Evolutionary conservation across 2,888 invertebrate genomes (phyloP), one percentile per base, ranked within the genome.

Genomic region (Tipula unca): DNA sequence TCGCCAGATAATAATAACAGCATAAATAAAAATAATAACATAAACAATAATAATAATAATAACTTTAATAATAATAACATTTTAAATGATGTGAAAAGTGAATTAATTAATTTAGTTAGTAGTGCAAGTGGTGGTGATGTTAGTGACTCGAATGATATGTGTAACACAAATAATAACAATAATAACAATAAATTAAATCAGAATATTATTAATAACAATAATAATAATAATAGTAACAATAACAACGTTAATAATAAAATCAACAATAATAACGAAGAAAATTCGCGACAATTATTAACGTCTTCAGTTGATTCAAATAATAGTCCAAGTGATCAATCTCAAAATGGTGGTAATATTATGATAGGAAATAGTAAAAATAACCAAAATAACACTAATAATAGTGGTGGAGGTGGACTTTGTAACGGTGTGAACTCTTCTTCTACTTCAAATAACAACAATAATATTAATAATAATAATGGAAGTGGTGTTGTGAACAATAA

Each of bases 81-180:
- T 85, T 87, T 87, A 48, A 88, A 86, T 84, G 86, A 84, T 86
- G 86, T 86, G 85, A 87, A 87, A 86, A 86, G 86, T 86, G 87
- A 87, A 86, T 92, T 92, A 84, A 92, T 92, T 87, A 92, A 92
- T 89, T 93, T 93, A 89, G 92, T 92, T 89, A 86, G 86, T 84
- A 86, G 86, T 86, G 85, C 85, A 82, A 83, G 54, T 85, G 85
- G 86, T 86, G 85, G 86, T 86, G 86, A 86, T 85, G 54, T 86
- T 20, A 86, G 86, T 84, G 87, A 87, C 86, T 86, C 85, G 20
- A 86, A 86, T 86, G 86, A 86, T 42, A 86, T 86, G 69, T 83
- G 86, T 86, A 85, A 86, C 42, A 84, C 39, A 48, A 86, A 86
- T 85, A 85, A 48, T 85, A 54, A 42, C 17, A 85, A 85, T 84